Base-by-base conservation (phyloP, 2,113 vertebrate species). In the Colistium nudipinnis region DNA sequence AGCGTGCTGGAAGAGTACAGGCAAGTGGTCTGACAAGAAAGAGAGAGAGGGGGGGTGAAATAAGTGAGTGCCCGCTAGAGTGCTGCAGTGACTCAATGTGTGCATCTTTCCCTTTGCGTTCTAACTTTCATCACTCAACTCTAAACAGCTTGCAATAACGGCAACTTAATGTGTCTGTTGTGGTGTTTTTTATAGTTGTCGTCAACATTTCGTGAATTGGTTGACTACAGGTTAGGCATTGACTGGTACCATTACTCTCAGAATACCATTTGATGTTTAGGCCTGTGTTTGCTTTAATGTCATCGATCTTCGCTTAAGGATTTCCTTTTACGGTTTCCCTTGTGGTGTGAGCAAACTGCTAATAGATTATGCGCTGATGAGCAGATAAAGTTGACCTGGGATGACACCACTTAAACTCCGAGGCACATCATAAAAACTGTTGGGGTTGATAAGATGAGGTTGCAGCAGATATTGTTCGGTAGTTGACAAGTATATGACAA, bases 131-230 rank as follows among this genome's bases (percentile, higher is more conserved):
- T 78, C 64, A 55, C 66, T 75, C 69, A 57, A 1, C 64, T 56
- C 62, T 9, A 14, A 59, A 52, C 36, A 53, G 19, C 38, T 44
- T 65, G 39, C 39, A 55, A 73, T 74, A 62, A 65, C 9, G 28
- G 45, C 43, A 64, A 54, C 41, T 70, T 81, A 68, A 79, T 66
- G 52, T 66, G 64, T 64, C 47, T 33, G 62, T 70, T 56, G 8
- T 30, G 49, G 51, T 19, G 7, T 67, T 84, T 83, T 45, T 87
- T 75, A 55, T 54, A 47, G 59, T 67, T 75, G 65, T 60, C 38
- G 59, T 71, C 28, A 62, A 48, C 48, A 49, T 67, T 81, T 73
- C 39, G 49, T 44, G 35, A 43, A 47, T 39, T 4, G 0, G 25
- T 36, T 67, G 48, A 12, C 17, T 19, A 22, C 8, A 0, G 31